Percentiles rank a stretch among this genome's conserved stretches.
phyloP scores from a whole-genome alignment of 2,888 invertebrate genomes.

The Thyatira batis region DNA sequence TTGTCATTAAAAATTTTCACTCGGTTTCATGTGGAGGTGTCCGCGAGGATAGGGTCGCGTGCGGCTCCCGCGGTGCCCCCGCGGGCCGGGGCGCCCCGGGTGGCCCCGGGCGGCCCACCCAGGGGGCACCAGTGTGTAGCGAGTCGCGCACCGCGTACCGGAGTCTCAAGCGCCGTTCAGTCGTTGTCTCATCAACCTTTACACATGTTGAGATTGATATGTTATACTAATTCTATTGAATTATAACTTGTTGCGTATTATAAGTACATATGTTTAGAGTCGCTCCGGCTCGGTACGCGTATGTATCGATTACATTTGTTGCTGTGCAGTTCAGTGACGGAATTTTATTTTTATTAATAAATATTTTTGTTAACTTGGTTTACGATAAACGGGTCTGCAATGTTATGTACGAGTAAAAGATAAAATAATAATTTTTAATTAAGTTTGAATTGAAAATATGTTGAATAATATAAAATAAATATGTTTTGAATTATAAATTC shows the following conservation, averaged over 20 bases:
- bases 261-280: conserved; percentile 57
- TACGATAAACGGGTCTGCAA: conserved; percentile 79
- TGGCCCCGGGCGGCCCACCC: conserved; percentile 8
- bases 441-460: conserved; percentile 70
- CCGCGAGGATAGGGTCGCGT: conserved; percentile 37
- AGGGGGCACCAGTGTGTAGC: conserved; percentile 19
- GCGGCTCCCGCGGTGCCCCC: conserved; percentile 46
- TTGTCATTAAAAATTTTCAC: conserved; percentile 57
- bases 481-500: conserved; percentile 74
- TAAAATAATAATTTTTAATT: conserved; percentile 61
- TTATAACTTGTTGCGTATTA: conserved; percentile 80
- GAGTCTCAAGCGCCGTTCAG: conserved; percentile 45
- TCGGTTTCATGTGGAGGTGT: conserved; percentile 55
- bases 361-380: conserved; percentile 75
- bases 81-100: conserved; percentile 8
- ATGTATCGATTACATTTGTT: conserved; percentile 52
- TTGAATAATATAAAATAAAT: conserved; percentile 46
- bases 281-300: conserved; percentile 35
- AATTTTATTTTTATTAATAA: conserved; percentile 71
- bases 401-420: conserved; percentile 61
- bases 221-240: conserved; percentile 82
- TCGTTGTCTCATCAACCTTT: conserved; percentile 76
- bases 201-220: conserved; percentile 82
- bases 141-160: conserved; percentile 8
- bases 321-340: conserved; percentile 66